Evolutionary conservation across 2,888 invertebrate genomes (phyloP).

Genomic region (Orthosia gothica): DNA sequence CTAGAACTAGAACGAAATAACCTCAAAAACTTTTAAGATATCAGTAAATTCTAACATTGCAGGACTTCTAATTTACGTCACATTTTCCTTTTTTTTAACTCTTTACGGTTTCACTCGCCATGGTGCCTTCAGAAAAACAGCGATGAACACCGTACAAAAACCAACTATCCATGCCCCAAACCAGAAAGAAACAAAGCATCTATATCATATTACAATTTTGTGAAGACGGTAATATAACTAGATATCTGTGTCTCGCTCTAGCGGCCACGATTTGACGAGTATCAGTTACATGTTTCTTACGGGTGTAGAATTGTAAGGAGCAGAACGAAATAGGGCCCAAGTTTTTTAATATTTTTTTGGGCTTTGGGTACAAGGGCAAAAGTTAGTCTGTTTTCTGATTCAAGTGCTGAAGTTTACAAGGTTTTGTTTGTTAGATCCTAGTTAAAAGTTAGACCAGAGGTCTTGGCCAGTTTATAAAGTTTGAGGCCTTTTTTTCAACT

Average conservation of each 20-base stretch:
- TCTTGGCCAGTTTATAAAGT: not conserved
- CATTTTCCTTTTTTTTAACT: too few relatives aligned
- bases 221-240: slow-evolving; percentile 73
- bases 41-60: too few relatives aligned
- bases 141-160: slow-evolving; percentile 44
- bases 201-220: slow-evolving; percentile 74
- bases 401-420: not conserved
- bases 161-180: slow-evolving; percentile 24
- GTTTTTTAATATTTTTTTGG: slow-evolving; percentile 37
- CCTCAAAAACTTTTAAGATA: too few relatives aligned
- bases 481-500: not conserved
- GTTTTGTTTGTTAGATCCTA: not conserved
- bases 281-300: slow-evolving; percentile 73
- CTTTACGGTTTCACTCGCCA: not conserved
- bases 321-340: slow-evolving; percentile 26
- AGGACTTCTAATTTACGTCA: too few relatives aligned
- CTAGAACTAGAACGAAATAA: too few relatives aligned
- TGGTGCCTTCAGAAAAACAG: slow-evolving; percentile 19
- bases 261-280: slow-evolving; percentile 74
- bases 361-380: not conserved
- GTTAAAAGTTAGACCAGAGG: not conserved
- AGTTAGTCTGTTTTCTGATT: not conserved
- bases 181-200: slow-evolving; percentile 67
- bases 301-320: slow-evolving; percentile 59
- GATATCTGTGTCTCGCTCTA: slow-evolving; percentile 68